Percentiles rank a stretch among this genome's conserved stretches.
Conservation (phyloP, 2,113 vertebrate genomes). For the Cricetomys ansorgei region DNA sequence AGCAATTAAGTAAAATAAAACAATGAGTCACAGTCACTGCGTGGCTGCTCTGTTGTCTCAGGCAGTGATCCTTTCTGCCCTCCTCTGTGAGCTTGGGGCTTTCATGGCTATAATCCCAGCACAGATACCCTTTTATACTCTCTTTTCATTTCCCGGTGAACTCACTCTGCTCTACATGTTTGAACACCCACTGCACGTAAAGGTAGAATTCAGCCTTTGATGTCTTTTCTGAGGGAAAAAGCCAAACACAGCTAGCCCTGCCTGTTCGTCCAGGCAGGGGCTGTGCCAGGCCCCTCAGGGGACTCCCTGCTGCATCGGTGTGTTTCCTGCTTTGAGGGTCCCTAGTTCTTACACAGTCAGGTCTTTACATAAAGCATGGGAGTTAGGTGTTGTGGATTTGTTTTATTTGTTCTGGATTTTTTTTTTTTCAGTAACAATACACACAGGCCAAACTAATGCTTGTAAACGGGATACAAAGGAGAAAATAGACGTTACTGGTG, state of each 20-base stretch:
- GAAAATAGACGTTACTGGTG: background rate
- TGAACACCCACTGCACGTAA: background rate
- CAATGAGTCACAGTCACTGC: constrained; percentile 40
- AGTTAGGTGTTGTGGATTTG: background rate
- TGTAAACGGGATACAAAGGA: background rate
- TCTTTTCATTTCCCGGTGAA: background rate
- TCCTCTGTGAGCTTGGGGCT: fast-evolving
- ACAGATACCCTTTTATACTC: background rate
- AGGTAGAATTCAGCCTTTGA: constrained; percentile 12
- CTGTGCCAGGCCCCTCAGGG: background rate
- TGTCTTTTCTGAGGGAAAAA: background rate
- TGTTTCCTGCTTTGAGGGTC: background rate
- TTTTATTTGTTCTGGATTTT: background rate
- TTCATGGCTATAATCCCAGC: background rate
- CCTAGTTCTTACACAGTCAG: background rate
- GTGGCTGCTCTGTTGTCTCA: background rate
- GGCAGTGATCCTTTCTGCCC: background rate
- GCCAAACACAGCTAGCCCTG: background rate
- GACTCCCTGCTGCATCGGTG: fast-evolving
- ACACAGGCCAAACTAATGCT: background rate
- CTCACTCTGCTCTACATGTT: background rate
- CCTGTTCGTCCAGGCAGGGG: fast-evolving
- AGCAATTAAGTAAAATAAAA: constrained; percentile 74
- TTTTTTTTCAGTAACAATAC: background rate
- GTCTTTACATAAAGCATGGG: background rate